Evolutionary conservation across 2,797 vertebrate genomes (phyloP), one percentile per base, ranked within the genome.

Genomic region (Lemur catta): DNA sequence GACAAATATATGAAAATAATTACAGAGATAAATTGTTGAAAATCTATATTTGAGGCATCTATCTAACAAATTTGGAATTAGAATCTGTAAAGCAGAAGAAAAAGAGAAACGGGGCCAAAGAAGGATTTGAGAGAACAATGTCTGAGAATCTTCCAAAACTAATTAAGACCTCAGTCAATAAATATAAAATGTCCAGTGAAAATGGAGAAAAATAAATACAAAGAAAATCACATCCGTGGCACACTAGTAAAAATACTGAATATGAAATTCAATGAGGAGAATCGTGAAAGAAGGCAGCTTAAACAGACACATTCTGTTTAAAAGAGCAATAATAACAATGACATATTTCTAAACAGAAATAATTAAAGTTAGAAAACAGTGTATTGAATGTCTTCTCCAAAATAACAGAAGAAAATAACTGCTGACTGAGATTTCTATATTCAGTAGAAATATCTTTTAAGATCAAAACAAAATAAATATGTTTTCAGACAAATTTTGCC

Each of bases 311-410:
- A 17, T 50, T 89, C 75, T 89, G 48, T 89, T 84, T 86, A 82
- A 89, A 92, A 63, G 24, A 92, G 28, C 33, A 82, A 41, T n/a
- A 84, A 43, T 79, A 79, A 95, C 82, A 86, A 15, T 84, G 63
- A 52, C 57, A 69, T 55, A 78, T 82, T 91, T 95, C 80, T 76
- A 95, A 95, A 67, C 50, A 94, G 67, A 91, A 78, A 88, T 94
- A 72, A 92, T 46, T 90, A 48, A 80, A 95, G 52, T 35, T 46
- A 94, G 81, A 93, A 79, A 85, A 55, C 35, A 90, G 50, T 59
- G 41, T n/a, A 65, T n/a, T n/a, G 13, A 93, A 91, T 81, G 12
- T 43, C 10, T 93, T 78, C 13, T 88, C 79, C 35, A 67, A 94
- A 92, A 55, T 57, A 80, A 41, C 26, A 93, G 84, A 24, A 93